Percentiles rank a stretch among this genome's conserved stretches.
These are phyloP conservation scores for Rhamnusium bicolor DNA, from an alignment of 2,888 invertebrate species.

Conservation along the genomic window DNA sequence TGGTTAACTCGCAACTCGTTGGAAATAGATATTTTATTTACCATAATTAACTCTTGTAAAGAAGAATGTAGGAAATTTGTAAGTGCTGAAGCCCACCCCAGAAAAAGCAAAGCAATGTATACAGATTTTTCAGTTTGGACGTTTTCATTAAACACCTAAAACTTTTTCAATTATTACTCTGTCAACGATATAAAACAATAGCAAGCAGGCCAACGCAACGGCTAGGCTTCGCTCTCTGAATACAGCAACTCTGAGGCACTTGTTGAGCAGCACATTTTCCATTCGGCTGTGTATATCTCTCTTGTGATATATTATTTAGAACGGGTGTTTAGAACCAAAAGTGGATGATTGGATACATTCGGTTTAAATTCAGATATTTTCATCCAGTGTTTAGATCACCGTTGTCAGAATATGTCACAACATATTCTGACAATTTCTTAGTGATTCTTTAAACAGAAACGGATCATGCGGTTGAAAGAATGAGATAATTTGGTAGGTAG, in stretches of 20 bases:
- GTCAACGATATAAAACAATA: constrained; percentile 47
- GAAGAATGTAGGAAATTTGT: not conserved
- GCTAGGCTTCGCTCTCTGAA: constrained; percentile 32
- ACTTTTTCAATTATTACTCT: constrained; percentile 61
- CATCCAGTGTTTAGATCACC: too few species aligned
- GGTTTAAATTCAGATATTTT: too few species aligned
- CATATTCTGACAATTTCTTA: too few species aligned
- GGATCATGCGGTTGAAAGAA: too few species aligned
- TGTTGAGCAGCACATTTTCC: constrained; percentile 45
- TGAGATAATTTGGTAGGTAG: too few species aligned
- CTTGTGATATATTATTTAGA: constrained; percentile 7
- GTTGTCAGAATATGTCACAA: too few species aligned
- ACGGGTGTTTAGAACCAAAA: not conserved
- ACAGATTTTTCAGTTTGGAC: constrained; percentile 22
- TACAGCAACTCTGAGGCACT: constrained; percentile 39
- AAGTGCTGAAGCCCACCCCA: not conserved
- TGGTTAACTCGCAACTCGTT: too few species aligned
- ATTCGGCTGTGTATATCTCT: not conserved
- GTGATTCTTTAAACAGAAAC: too few species aligned
- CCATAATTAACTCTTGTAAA: not conserved
- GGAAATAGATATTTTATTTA: not conserved
- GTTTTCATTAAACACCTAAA: constrained; percentile 54
- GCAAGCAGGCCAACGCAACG: constrained; percentile 6
- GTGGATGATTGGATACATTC: too few species aligned
- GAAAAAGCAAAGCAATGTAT: not conserved